These are phyloP conservation scores for Scleropages formosus DNA, from an alignment of 2,797 vertebrate species.

Conservation along the genomic window DNA sequence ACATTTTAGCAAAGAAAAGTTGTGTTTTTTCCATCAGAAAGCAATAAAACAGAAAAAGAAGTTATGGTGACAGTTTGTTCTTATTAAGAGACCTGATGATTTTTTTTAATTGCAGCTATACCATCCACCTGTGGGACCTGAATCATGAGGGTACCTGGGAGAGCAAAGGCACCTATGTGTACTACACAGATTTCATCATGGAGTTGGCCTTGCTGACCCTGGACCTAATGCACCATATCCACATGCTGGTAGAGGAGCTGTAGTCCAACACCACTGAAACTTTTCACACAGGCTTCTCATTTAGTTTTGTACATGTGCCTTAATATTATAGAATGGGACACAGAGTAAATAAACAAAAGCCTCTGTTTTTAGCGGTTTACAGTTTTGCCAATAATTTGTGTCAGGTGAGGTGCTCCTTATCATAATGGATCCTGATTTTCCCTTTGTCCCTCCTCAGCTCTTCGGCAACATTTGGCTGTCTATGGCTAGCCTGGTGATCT, in stretches of 20 bases:
- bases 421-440: background rate
- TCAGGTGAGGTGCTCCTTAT: background rate
- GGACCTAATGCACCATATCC: constrained; percentile 92
- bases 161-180: constrained; percentile 88
- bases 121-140: constrained; percentile 95
- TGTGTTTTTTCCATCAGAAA: too few relatives aligned
- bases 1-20: too few relatives aligned
- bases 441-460: constrained; percentile 59
- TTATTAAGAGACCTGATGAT: too few relatives aligned
- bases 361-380: too few relatives aligned
- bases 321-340: too few relatives aligned
- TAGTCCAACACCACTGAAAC: too few relatives aligned
- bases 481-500: constrained; percentile 97
- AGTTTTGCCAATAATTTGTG: background rate
- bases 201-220: constrained; percentile 86
- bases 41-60: background rate
- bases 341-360: too few relatives aligned
- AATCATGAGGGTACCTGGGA: constrained; percentile 93
- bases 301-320: too few relatives aligned
- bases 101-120: constrained; percentile 70
- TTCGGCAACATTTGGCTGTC: constrained; percentile 99
- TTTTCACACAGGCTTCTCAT: too few relatives aligned
- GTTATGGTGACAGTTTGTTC: too few relatives aligned
- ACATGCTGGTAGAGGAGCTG: constrained; percentile 82
- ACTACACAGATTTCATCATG: constrained; percentile 95